Evolutionary conservation across 2,888 invertebrate genomes (phyloP).

Genomic region (Caenorhabditis uteleia): DNA sequence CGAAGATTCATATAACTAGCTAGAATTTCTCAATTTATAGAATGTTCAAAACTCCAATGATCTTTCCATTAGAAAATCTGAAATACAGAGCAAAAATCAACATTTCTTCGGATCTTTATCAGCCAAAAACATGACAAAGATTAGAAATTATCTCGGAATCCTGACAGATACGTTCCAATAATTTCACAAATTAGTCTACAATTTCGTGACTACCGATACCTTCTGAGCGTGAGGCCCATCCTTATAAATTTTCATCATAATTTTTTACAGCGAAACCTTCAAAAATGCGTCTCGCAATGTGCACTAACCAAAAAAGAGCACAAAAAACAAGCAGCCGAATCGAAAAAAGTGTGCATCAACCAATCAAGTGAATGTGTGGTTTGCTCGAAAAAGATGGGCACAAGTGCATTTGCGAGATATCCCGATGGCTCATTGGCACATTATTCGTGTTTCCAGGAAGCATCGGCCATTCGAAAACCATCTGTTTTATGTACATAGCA

Average conservation of each 20-base stretch:
- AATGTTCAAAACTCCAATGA: no score
- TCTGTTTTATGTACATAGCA: no score
- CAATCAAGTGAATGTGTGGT: constrained; percentile 87
- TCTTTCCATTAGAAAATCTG: no score
- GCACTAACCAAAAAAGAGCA: constrained; percentile 80
- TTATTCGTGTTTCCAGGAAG: constrained; percentile 78
- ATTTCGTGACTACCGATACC: background rate
- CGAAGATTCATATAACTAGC: no score
- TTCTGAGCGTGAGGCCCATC: no score
- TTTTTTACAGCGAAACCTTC: constrained; percentile 44
- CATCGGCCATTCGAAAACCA: no score
- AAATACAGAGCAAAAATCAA: no score
- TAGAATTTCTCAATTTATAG: no score
- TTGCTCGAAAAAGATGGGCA: constrained; percentile 90
- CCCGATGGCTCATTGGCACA: constrained; percentile 88
- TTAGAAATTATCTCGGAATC: no score
- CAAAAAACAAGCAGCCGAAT: constrained; percentile 78
- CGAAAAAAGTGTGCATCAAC: constrained; percentile 82
- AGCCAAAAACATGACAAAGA: no score
- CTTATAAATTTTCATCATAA: constrained; percentile 1
- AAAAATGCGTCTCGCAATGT: constrained; percentile 44
- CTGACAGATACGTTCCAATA: no score
- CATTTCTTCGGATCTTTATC: no score
- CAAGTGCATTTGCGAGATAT: constrained; percentile 90
- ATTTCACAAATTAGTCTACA: background rate